phyloP scores from a whole-genome alignment of 2,113 vertebrate species.

The Romanogobio albipinnatus region DNA sequence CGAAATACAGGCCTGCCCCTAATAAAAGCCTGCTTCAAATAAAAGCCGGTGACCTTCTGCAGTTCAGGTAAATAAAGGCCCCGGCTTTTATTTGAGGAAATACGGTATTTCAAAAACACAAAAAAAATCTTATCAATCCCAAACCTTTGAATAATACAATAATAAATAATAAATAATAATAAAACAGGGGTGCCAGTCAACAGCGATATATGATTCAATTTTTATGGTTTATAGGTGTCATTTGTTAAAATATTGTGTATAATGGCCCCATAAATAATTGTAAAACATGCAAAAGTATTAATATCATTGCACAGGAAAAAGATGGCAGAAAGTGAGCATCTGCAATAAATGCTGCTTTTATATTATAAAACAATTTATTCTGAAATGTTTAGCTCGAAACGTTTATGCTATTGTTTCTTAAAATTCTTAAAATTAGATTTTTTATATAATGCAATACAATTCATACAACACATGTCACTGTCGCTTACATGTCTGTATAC shows the following conservation, averaged over 20 bases:
- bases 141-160: no score
- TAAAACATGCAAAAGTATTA: background rate
- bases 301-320: background rate
- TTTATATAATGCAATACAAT: background rate
- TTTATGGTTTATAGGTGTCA: background rate
- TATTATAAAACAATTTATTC: background rate
- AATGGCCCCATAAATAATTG: background rate
- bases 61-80: no score
- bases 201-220: background rate
- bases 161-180: no score
- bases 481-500: background rate
- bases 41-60: no score
- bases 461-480: background rate
- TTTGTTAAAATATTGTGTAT: background rate
- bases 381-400: background rate
- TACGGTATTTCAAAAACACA: no score
- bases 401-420: background rate
- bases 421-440: background rate
- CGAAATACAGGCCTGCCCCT: no score
- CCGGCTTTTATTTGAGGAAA: no score
- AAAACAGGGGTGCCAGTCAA: no score
- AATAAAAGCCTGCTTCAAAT: no score
- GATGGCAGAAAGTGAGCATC: background rate
- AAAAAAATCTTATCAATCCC: no score
- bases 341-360: background rate